These are phyloP conservation scores for Rhamphomyia laevipes DNA, from an alignment of 2,888 invertebrate species.

Conservation along the genomic window DNA sequence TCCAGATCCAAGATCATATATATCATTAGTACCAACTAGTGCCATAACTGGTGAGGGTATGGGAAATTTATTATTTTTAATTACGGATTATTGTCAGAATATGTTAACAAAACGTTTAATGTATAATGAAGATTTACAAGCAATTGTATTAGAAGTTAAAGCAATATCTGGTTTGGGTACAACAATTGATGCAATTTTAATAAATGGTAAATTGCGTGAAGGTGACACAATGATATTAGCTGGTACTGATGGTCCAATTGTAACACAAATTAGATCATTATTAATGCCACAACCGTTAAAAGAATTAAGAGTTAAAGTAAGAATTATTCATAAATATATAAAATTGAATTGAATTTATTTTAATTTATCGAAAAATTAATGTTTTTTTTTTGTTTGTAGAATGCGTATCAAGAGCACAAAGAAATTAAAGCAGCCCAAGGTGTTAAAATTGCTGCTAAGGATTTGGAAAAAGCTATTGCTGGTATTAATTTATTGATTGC, in stretches of 20 bases:
- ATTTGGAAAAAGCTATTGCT: slow-evolving; percentile 95
- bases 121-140: slow-evolving; percentile 86
- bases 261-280: slow-evolving; percentile 91
- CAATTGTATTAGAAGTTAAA: slow-evolving; percentile 81
- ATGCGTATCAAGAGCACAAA: slow-evolving; percentile 87
- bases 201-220: slow-evolving; percentile 88
- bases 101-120: slow-evolving; percentile 79
- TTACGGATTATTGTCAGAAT: slow-evolving; percentile 86
- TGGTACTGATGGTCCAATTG: slow-evolving; percentile 96
- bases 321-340: too few relatives aligned
- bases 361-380: background rate
- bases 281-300: slow-evolving; percentile 97
- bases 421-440: slow-evolving; percentile 95
- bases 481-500: slow-evolving; percentile 88
- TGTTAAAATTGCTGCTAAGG: slow-evolving; percentile 96
- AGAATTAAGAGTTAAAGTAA: slow-evolving; percentile 88
- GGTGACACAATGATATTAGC: slow-evolving; percentile 92
- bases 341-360: background rate
- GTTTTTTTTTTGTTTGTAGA: slow-evolving; percentile 40
- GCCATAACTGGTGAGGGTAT: slow-evolving; percentile 97
- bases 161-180: slow-evolving; percentile 94
- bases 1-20: slow-evolving; percentile 83
- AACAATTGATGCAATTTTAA: slow-evolving; percentile 95
- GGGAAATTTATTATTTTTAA: slow-evolving; percentile 91
- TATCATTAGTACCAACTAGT: slow-evolving; percentile 94